Conservation (phyloP, 2,113 vertebrate genomes). For the Xiphophorus maculatus region DNA sequence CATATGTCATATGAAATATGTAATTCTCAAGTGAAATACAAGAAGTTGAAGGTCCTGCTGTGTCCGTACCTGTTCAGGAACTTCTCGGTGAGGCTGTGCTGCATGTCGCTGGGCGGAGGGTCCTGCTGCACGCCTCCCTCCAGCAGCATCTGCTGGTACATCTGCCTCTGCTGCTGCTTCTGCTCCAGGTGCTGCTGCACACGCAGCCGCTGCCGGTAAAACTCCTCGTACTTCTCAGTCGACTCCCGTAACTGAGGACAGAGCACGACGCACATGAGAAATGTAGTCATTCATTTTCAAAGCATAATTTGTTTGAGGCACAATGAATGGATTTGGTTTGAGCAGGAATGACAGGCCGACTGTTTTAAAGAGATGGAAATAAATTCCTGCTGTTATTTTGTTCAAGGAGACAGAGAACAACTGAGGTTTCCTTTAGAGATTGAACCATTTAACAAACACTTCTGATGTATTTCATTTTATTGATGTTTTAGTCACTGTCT, state of each 20-base stretch:
- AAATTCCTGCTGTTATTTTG: too few relatives aligned
- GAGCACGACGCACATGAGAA: neutral
- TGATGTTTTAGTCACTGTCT: too few relatives aligned
- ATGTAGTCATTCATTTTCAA: neutral
- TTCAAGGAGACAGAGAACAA: too few relatives aligned
- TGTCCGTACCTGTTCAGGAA: slow-evolving; percentile 92
- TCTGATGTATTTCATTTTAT: too few relatives aligned
- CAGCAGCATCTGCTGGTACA: slow-evolving; percentile 97
- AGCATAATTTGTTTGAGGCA: too few relatives aligned
- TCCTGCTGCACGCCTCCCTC: slow-evolving; percentile 96
- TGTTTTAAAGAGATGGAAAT: too few relatives aligned
- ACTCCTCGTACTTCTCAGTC: slow-evolving; percentile 97
- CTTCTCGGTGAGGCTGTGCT: slow-evolving; percentile 95
- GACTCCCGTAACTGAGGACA: slow-evolving; percentile 88
- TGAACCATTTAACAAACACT: too few relatives aligned
- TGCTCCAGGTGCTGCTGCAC: slow-evolving; percentile 98
- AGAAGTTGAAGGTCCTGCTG: neutral
- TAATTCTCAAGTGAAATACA: neutral
- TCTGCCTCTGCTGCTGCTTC: slow-evolving; percentile 94
- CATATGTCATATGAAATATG: too few relatives aligned
- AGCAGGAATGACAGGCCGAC: neutral
- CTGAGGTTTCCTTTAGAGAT: too few relatives aligned
- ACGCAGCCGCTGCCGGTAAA: slow-evolving; percentile 92
- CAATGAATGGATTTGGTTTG: neutral
- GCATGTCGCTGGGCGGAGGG: slow-evolving; percentile 82